phyloP scores from a whole-genome alignment of 2,113 vertebrate species.

The Plestiodon gilberti region DNA sequence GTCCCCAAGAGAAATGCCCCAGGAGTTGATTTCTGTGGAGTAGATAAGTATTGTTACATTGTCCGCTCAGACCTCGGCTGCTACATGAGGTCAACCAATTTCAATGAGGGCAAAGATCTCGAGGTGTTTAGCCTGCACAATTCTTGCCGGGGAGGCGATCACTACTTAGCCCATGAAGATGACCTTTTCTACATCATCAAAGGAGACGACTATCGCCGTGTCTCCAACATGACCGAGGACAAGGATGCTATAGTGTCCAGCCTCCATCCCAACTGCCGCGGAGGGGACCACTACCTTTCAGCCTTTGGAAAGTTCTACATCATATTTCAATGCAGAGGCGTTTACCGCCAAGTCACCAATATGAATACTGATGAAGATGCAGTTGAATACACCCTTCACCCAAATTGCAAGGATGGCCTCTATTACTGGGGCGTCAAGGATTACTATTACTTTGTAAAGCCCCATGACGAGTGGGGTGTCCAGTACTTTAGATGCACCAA shows the following conservation, averaged over 20 bases:
- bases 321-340: background rate
- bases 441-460: background rate
- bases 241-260: background rate
- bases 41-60: background rate
- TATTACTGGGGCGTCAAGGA: background rate
- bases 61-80: background rate
- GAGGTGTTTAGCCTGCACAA: background rate
- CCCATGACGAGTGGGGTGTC: background rate
- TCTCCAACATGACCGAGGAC: background rate
- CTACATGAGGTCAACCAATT: constrained; percentile 1
- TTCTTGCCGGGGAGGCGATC: background rate
- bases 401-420: constrained; percentile 7
- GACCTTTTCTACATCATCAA: constrained; percentile 20
- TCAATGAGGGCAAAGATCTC: background rate
- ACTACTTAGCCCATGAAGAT: background rate
- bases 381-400: background rate
- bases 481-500: background rate
- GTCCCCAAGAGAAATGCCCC: background rate
- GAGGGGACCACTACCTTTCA: constrained; percentile 10
- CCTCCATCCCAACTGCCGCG: constrained; percentile 1
- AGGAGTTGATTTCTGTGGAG: background rate
- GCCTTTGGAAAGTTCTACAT: background rate
- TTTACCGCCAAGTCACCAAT: background rate
- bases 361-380: background rate
- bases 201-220: background rate